phyloP scores from a whole-genome alignment of 2,113 vertebrate genomes.

The Felis chaus region DNA sequence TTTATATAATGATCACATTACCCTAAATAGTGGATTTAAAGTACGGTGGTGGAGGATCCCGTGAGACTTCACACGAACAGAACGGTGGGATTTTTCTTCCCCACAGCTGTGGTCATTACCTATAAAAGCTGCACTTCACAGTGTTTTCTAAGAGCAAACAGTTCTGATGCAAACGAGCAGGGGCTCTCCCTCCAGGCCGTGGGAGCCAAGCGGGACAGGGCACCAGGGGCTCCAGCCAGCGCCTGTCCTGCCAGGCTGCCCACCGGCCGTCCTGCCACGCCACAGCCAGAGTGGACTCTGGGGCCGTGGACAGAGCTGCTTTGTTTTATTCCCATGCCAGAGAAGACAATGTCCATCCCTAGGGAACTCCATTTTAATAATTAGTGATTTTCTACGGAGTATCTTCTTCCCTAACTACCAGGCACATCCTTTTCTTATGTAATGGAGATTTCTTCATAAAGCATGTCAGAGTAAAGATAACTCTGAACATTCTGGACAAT shows the following conservation, averaged over 20 bases:
- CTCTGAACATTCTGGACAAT: neutral
- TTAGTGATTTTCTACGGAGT: neutral
- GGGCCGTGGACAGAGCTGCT: neutral
- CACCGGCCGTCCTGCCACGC: neutral
- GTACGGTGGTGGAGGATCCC: neutral
- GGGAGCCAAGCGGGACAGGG: too few species aligned
- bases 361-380: neutral
- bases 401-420: neutral
- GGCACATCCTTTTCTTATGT: neutral
- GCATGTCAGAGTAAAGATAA: neutral
- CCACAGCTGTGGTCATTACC: rapidly evolving
- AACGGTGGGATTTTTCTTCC: neutral
- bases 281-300: neutral
- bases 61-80: neutral
- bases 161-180: neutral
- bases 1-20: neutral
- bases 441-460: neutral
- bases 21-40: too few species aligned
- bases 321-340: neutral
- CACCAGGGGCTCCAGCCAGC: neutral
- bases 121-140: neutral
- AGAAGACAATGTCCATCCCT: neutral
- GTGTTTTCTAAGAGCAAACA: neutral
- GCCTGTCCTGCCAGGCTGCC: neutral
- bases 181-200: neutral